Base-by-base conservation (phyloP, 2,888 invertebrate genomes). In the Resseliella maxima region DNA sequence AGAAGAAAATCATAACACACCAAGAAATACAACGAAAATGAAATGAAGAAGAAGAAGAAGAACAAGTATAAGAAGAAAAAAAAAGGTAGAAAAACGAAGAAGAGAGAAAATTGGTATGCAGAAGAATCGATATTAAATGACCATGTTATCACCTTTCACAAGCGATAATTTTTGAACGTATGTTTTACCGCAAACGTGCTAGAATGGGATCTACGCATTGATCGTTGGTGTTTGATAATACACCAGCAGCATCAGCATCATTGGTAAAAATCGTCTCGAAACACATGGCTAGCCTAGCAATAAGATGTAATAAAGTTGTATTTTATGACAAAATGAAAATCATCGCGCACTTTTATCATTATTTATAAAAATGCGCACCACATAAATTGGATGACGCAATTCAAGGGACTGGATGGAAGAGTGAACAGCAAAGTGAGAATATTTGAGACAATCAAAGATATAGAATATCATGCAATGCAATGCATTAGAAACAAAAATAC, bases 121-220 rank as follows among this genome's bases (percentile, higher is more conserved):
- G 59, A 59, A 24, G 59, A 59, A 72, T 83, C 38, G 83, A 83
- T 83, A 83, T 83, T 83, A 83, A 83, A 38, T n/a, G 38, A 38
- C 83, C 83, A 38, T 38, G 83, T 38, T 83, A 83, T 83, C 83
- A 83, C 83, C 83, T 38, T 83, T 83, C 83, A 83, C 3, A 83
- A 38, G 38, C 81, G 36, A 81, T 81, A 81, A 81, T 81, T 81
- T 59, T 36, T 64, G 31, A 24, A 54, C 31, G 31, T 72, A 72
- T 72, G 72, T 15, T 72, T 21, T 35, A 15, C 21, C 35, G 15
- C 18, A 72, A 35, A 8, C 31, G 18, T 31, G 35, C 31, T 50
- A 18, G 46, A 50, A 50, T 50, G 46, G 18, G 46, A 50, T 50
- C 2, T 50, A 18, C n/a, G n/a, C n/a, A n/a, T n/a, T 50, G 46